Evolutionary conservation across 1,140 invertebrate genomes (phyloP).

Genomic region (Homalodisca vitripennis): DNA sequence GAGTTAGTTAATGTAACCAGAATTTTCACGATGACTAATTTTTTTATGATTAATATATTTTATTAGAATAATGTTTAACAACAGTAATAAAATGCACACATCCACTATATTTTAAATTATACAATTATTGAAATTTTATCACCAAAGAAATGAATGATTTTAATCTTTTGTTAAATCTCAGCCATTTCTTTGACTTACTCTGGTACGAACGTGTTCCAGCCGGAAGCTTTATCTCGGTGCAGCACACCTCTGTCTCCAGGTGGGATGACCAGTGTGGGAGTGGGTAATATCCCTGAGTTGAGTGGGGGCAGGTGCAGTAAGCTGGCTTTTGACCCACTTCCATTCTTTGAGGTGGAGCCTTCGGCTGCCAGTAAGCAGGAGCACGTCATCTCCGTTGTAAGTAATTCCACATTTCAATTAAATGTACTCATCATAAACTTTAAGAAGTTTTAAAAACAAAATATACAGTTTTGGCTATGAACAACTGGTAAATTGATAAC

Average conservation of each 20-base stretch:
- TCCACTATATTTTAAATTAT: too few relatives aligned
- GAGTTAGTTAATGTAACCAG: too few relatives aligned
- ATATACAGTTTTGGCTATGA: too few relatives aligned
- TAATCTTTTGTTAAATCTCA: too few relatives aligned
- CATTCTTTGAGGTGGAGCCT: constrained; percentile 79
- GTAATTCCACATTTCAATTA: constrained; percentile 35
- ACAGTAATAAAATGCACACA: too few relatives aligned
- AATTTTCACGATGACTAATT: too few relatives aligned
- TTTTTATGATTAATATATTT: too few relatives aligned
- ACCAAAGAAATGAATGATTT: too few relatives aligned
- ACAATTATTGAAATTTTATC: too few relatives aligned
- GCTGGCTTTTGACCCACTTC: constrained; percentile 50
- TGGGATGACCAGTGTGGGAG: constrained; percentile 49
- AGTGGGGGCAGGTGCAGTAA: constrained; percentile 37
- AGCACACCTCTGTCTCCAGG: constrained; percentile 78
- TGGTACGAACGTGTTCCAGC: constrained; percentile 49
- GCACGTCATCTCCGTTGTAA: constrained; percentile 78
- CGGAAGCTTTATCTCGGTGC: constrained; percentile 78
- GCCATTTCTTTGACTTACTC: not conserved
- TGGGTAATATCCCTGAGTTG: constrained; percentile 52
- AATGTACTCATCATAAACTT: not conserved
- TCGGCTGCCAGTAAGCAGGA: constrained; percentile 85
- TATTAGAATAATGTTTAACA: too few relatives aligned
- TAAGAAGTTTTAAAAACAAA: not conserved
- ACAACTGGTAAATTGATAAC: too few relatives aligned